Percentiles rank a stretch among this genome's conserved stretches.
These are phyloP conservation scores for Bothrops alternatus DNA, from an alignment of 2,797 vertebrate genomes.

Conservation along the genomic window DNA sequence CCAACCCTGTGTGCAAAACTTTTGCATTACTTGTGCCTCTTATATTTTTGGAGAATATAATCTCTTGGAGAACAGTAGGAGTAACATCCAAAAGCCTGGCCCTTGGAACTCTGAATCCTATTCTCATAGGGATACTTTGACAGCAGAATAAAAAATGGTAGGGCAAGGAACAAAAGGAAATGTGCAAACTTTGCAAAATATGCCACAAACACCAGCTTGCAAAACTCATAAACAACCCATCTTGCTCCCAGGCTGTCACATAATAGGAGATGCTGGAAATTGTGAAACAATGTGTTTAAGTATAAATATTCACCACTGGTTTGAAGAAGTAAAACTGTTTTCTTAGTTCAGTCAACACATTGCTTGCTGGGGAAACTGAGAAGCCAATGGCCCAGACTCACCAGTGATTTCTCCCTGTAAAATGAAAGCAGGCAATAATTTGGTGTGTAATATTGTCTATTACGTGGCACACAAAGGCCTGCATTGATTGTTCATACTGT, in stretches of 20 bases:
- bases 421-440: slow-evolving; percentile 68
- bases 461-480: slow-evolving; percentile 70
- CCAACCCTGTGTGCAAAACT: slow-evolving; percentile 55
- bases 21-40: slow-evolving; percentile 59
- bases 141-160: slow-evolving; percentile 61
- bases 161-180: slow-evolving; percentile 58
- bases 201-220: slow-evolving; percentile 59
- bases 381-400: slow-evolving; percentile 66
- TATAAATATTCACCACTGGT: slow-evolving; percentile 71
- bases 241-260: slow-evolving; percentile 61
- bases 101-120: slow-evolving; percentile 48
- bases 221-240: slow-evolving; percentile 53
- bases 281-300: slow-evolving; percentile 72
- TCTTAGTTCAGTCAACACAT: slow-evolving; percentile 66
- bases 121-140: slow-evolving; percentile 53
- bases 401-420: slow-evolving; percentile 65
- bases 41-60: slow-evolving; percentile 8
- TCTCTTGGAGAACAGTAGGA: slow-evolving; percentile 20
- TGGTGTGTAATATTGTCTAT: slow-evolving; percentile 74
- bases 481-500: slow-evolving; percentile 72
- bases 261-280: slow-evolving; percentile 64
- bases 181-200: slow-evolving; percentile 60
- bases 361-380: slow-evolving; percentile 67
- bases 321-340: slow-evolving; percentile 71
- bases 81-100: slow-evolving; percentile 18